Base-by-base conservation (phyloP, 2,113 vertebrate species). In the Syngnathus scovelli region DNA sequence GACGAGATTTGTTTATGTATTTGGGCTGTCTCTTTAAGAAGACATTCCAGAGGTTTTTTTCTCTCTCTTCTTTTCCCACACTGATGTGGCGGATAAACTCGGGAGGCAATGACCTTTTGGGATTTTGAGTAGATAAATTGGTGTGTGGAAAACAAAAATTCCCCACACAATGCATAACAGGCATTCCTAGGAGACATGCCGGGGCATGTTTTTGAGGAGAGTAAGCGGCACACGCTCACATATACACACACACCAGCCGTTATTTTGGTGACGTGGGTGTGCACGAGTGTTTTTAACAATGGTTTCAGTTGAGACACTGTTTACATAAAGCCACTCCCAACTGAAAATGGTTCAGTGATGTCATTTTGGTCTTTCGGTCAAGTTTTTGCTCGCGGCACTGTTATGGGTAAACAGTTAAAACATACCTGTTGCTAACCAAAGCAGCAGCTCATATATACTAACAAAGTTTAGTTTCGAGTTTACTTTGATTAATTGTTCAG, bases 151-250 rank as follows among this genome's bases (percentile, higher is more conserved):
- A 44, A 48, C 44, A 51, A 78, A 83, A 79, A 27, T 48, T 55
- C 64, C 77, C 61, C 9, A 43, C 62, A 56, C 37, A 60, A 80
- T 67, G 75, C 79, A 82, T 78, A 79, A 81, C 65, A 21, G 44
- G 36, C 83, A 87, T 87, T 87, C 86, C 76, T 84, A 68, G 41
- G 72, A 77, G 64, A 78, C 77, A 80, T 66, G 86, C 70, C 84
- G 75, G 64, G 83, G 68, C 88, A 80, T 79, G 83, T 84, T 71
- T 84, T 71, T 9, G 38, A 75, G 27, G 71, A 77, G 68, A 78
- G 59, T 70, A 43, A 23, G 23, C 36, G 61, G 52, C 60, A 63
- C 68, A 70, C 18, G 55, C 59, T 33, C 41, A 33, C 61, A 5
- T 13, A 37, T 41, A 23, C 13, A 63, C 10, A 61, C 8, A 64